A percentile compares a stretch with the other conserved stretches of the same genome.
Conservation (phyloP, 2,888 invertebrate species). For the Ptilodon capucinus region DNA sequence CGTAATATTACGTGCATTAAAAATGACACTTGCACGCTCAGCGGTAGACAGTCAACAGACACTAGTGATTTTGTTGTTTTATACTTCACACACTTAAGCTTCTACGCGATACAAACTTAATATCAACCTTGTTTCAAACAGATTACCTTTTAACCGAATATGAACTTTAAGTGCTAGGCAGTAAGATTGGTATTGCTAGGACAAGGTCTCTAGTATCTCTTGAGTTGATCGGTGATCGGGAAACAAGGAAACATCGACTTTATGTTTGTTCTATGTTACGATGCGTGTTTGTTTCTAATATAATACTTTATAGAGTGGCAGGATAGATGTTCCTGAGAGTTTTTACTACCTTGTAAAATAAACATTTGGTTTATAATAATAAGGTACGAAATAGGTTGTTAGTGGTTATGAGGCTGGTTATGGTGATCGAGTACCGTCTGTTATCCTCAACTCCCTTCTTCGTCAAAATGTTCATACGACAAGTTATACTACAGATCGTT, state of each 20-base stretch:
- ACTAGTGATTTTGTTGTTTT: constrained; percentile 2
- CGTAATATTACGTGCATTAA: too few species aligned
- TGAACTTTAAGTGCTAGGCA: background rate
- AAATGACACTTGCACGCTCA: too few species aligned
- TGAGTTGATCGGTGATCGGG: constrained; percentile 11
- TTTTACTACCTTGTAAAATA: background rate
- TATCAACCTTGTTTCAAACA: background rate
- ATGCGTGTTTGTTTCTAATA: constrained; percentile 31
- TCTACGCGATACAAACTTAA: background rate
- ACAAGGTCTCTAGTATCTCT: background rate
- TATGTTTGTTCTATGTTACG: constrained; percentile 18
- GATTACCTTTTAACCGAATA: background rate
- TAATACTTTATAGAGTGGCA: constrained; percentile 18
- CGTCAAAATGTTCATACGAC: too few species aligned
- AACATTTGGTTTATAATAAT: too few species aligned
- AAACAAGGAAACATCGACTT: constrained; percentile 26
- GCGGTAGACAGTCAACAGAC: too few species aligned
- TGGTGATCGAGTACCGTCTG: too few species aligned
- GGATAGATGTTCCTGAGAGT: background rate
- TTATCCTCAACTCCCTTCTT: too few species aligned
- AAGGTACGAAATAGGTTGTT: too few species aligned
- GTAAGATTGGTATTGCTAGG: background rate
- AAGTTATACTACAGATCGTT: too few species aligned
- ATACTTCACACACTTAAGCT: background rate
- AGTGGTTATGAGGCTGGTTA: too few species aligned